Evolutionary conservation across 2,113 vertebrate genomes (phyloP), one percentile per base, ranked within the genome.

Genomic region (Nycticorax nycticorax): DNA sequence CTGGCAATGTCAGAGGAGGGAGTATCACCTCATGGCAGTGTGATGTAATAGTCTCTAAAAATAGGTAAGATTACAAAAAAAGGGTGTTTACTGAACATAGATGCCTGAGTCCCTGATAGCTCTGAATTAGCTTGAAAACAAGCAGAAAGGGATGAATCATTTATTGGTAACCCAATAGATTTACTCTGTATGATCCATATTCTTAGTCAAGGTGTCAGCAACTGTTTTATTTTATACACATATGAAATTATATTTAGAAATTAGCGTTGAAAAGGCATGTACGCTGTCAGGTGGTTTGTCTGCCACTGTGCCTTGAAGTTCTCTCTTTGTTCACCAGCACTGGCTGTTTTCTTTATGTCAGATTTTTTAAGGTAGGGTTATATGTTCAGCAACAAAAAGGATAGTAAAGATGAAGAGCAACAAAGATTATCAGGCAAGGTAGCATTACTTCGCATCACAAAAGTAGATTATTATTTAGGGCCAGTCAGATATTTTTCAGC

Each of bases 271-370:
- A 82, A 30, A 73, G 10, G 7, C 18, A 18, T 8, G 18, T 60
- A 26, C 0, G 0, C 53, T 73, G 8, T 43, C 2, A 2, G 6
- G 17, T 48, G 6, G 12, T 64, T 52, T 59, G 26, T 71, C 27
- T 73, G 32, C 35, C 15, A 15, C 48, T 41, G 35, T 74, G 78
- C 28, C 33, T 83, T 56, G 28, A 88, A 74, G 35, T 16, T 55
- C 21, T n/a, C 19, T 75, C 45, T 81, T 45, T 82, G 24, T 19
- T 76, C 17, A 19, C 53, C 62, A 32, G 15, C 10, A 33, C 22
- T 22, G 23, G 4, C 12, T 67, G 28, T n/a, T 67, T 43, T 53
- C 37, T 73, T 78, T 68, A 26, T 50, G 18, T 13, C 9, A 39
- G 3, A 0, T 37, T 39, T 81, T 66, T 85, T 77, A n/a, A 60